A percentile compares a stretch with the other conserved stretches of the same genome.
These are phyloP conservation scores for Odocoileus hemionus DNA, from an alignment of 2,113 vertebrate genomes.

Conservation along the genomic window DNA sequence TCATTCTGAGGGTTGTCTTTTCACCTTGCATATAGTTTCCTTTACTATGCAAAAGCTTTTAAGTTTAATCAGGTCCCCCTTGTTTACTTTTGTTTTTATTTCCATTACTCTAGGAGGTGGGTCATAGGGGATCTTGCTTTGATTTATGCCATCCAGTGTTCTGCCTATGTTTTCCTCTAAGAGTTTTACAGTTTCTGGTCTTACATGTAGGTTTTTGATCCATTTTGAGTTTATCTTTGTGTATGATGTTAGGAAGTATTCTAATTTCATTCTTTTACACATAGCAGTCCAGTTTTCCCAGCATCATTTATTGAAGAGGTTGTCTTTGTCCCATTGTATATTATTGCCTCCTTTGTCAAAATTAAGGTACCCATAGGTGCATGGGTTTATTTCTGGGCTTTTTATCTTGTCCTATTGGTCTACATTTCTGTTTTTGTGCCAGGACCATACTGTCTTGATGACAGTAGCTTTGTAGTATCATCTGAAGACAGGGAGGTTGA, in stretches of 20 bases:
- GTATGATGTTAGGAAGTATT: neutral
- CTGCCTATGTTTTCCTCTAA: neutral
- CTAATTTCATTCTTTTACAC: neutral
- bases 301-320: neutral
- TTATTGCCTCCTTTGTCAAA: neutral
- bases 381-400: neutral
- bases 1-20: neutral
- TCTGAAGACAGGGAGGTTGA: neutral
- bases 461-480: neutral
- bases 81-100: neutral
- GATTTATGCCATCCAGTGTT: neutral
- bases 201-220: neutral
- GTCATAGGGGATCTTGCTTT: neutral
- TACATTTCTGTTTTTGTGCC: neutral
- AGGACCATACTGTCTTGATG: neutral
- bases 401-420: neutral
- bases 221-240: neutral
- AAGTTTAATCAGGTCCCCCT: neutral
- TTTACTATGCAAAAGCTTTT: neutral
- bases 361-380: neutral
- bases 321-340: neutral
- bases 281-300: neutral
- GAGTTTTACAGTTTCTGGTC: neutral
- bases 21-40: neutral
- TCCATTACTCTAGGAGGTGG: neutral